phyloP scores from a whole-genome alignment of 2,888 invertebrate genomes.

The Ormia ochracea region DNA sequence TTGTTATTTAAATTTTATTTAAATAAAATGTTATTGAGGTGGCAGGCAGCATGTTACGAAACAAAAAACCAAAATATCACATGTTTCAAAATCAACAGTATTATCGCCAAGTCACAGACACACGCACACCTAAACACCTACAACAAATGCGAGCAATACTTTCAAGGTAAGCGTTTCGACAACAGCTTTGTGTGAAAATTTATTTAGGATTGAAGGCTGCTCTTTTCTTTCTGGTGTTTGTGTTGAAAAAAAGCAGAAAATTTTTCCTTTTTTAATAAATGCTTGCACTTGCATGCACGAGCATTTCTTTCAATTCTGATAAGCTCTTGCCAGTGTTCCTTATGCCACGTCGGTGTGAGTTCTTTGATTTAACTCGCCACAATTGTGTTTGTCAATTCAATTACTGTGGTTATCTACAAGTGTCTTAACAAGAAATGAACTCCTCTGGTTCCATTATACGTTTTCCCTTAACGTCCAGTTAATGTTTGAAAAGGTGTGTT shows the following conservation, averaged over 20 bases:
- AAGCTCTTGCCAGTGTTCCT: background rate
- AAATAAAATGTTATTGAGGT: no score
- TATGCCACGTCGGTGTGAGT: background rate
- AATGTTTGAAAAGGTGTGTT: conserved; percentile 10
- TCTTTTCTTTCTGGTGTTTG: background rate
- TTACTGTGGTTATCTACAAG: background rate
- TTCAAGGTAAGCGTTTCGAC: conserved; percentile 8
- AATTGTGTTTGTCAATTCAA: background rate
- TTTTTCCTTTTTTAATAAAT: background rate
- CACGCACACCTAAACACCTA: no score
- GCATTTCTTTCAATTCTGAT: conserved; percentile 52
- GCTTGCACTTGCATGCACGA: background rate
- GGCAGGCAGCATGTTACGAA: background rate
- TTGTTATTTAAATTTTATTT: conserved; percentile 57
- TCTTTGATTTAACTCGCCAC: conserved; percentile 23
- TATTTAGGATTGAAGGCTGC: conserved; percentile 34
- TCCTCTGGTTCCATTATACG: background rate
- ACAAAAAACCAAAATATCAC: background rate
- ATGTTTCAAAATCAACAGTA: conserved; percentile 6
- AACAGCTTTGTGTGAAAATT: conserved; percentile 19
- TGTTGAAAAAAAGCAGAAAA: background rate
- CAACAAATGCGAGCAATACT: background rate
- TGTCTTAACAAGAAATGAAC: conserved; percentile 31
- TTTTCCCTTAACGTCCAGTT: background rate
- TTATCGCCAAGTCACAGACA: conserved; percentile 4